Conservation (phyloP, 2,113 vertebrate species). For the Elgaria multicarinata region DNA sequence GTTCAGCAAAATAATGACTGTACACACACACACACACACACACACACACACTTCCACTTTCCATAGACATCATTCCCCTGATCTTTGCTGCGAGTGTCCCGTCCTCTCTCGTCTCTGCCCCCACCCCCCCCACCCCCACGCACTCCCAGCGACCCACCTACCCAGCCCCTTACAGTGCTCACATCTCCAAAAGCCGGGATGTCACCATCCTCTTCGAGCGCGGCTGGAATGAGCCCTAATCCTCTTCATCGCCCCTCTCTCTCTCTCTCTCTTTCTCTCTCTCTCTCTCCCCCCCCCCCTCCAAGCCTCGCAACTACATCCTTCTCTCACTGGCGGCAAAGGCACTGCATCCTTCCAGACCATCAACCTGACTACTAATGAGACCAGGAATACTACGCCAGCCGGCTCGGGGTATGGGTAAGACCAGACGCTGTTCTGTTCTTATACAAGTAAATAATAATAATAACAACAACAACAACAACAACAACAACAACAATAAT, state of each 20-base stretch:
- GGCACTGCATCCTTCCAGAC: constrained; percentile 37
- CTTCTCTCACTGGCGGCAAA: constrained; percentile 21
- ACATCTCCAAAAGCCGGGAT: constrained; percentile 69
- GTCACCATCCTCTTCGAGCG: not conserved
- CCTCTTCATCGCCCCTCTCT: not conserved
- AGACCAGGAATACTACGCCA: constrained; percentile 51
- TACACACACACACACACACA: too few relatives aligned
- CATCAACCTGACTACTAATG: constrained; percentile 65
- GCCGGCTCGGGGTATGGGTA: constrained; percentile 47
- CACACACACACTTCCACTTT: too few relatives aligned
- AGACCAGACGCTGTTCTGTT: constrained; percentile 38
- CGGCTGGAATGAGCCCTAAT: not conserved
- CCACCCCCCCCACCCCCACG: too few relatives aligned
- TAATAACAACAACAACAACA: too few relatives aligned
- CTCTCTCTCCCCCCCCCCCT: not conserved
- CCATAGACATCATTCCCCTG: not conserved
- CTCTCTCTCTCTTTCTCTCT: constrained; percentile 11
- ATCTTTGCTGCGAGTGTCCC: not conserved
- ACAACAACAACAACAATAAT: too few relatives aligned
- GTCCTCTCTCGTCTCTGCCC: not conserved
- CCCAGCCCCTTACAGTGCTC: constrained; percentile 34
- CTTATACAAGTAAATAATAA: not conserved
- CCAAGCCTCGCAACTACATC: constrained; percentile 45
- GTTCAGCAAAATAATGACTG: too few relatives aligned
- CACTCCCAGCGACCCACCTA: not conserved